Evolutionary conservation across 2,888 invertebrate genomes (phyloP).

Genomic region (Andrena hattorfiana): DNA sequence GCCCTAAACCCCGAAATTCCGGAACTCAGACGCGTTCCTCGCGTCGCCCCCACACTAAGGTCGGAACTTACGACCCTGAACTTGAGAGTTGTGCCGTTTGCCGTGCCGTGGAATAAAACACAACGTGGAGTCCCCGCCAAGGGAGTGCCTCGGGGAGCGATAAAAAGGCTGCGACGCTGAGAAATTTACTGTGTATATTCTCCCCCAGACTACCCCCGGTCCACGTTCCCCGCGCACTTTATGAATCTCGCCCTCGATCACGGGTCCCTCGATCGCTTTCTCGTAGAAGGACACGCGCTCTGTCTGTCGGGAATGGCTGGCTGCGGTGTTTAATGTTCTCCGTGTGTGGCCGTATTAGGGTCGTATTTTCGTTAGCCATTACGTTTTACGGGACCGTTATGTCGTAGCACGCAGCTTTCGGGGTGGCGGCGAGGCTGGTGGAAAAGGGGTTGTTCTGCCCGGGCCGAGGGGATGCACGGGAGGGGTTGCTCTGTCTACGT

Average conservation of each 20-base stretch:
- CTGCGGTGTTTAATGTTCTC: conserved; percentile 52
- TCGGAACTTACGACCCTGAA: conserved; percentile 59
- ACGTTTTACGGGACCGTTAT: conserved; percentile 73
- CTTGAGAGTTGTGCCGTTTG: conserved; percentile 49
- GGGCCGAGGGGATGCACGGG: conserved; percentile 27
- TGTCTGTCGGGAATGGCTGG: conserved; percentile 26
- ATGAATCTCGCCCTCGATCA: conserved; percentile 51
- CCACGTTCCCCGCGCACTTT: conserved; percentile 8
- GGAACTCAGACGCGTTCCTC: conserved; percentile 3
- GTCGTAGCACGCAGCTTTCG: conserved; percentile 50
- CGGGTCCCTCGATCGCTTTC: conserved; percentile 34
- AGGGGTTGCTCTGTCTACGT: conserved; percentile 49
- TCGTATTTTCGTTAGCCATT: conserved; percentile 75
- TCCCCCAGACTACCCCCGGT: background rate
- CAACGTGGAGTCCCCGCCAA: conserved; percentile 11
- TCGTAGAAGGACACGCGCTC: conserved; percentile 21
- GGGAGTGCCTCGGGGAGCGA: conserved; percentile 33
- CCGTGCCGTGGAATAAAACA: conserved; percentile 49
- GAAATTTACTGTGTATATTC: conserved; percentile 52
- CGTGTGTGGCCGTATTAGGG: conserved; percentile 71
- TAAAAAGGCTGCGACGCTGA: conserved; percentile 37
- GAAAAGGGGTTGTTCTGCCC: conserved; percentile 36
- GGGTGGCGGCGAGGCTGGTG: background rate
- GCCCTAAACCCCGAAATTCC: background rate
- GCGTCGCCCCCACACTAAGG: conserved; percentile 16